Evolutionary conservation across 2,113 vertebrate genomes (phyloP), one percentile per base, ranked within the genome.

Genomic region (Saccopteryx leptura): DNA sequence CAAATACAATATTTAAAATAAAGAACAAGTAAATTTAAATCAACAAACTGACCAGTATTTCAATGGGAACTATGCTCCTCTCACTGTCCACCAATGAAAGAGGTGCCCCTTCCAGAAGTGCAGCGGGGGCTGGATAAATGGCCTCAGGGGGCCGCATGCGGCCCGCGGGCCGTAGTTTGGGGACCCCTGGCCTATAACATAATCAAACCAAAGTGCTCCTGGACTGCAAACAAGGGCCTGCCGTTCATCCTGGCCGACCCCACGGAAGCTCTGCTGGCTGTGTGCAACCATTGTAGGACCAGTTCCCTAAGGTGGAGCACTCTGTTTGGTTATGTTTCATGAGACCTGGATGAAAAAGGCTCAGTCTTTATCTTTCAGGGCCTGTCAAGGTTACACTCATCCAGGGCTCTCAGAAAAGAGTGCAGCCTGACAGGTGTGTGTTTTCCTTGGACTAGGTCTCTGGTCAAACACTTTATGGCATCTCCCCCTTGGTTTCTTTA

Each of bases 201-300:
- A 90, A 92, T 58, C 88, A 92, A 94, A 92, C 71, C 81, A 78
- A 56, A 85, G 71, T 60, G n/a, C 76, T 92, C 76, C 81, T 74
- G 61, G 88, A 75, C 84, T 68, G 46, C 4, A 13, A 31, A 71
- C 69, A 87, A 72, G 54, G 82, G 85, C 66, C 74, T 48, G 71
- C 7, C 1, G 23, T 15, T 83, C 52, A 48, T 39, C 63, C 46
- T 48, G n/a, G 85, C 80, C 46, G 69, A 18, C 46, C 74, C 3
- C 58, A 9, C 0, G 3, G 54, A 46, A 88, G 9, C 54, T 82
- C 63, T 91, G 31, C 26, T 48, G 46, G 46, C 14, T 52, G 6
- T 24, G 26, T 3, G 18, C 15, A 48, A 56, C 58, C 48, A 65
- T 58, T 3, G 19, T 28, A 88, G 9, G 65, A 52, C 31, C 17